Percentiles rank a stretch among this genome's conserved stretches.
Evolutionary conservation across 1,140 invertebrate species (phyloP).

Genomic region (Caenorhabditis remanei): DNA sequence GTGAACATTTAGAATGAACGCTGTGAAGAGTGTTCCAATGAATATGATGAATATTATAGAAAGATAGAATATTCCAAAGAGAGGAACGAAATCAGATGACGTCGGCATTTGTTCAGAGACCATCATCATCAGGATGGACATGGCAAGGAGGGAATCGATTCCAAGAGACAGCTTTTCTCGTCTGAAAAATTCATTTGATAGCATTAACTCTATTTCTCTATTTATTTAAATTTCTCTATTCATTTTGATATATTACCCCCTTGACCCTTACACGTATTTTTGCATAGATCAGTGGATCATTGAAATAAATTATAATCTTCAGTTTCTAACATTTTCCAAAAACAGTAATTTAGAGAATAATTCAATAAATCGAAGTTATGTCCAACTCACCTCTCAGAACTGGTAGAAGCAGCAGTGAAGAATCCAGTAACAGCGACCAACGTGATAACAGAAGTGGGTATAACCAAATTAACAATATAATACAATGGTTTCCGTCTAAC

Average conservation of each 20-base stretch:
- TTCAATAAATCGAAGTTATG: not conserved
- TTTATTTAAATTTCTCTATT: too few relatives aligned
- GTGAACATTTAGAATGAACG: constrained; percentile 77
- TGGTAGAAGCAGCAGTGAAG: constrained; percentile 78
- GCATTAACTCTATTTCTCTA: too few relatives aligned
- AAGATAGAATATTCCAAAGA: constrained; percentile 76
- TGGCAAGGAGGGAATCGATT: constrained; percentile 77
- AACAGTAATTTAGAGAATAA: not conserved
- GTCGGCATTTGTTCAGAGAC: constrained; percentile 74
- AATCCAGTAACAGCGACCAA: constrained; percentile 78
- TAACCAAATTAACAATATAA: constrained; percentile 74
- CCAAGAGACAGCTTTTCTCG: constrained; percentile 75
- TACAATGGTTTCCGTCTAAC: constrained; percentile 76
- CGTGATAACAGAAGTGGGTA: constrained; percentile 77
- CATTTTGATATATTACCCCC: too few relatives aligned
- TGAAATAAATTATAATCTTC: too few relatives aligned
- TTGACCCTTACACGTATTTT: too few relatives aligned
- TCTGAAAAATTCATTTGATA: constrained; percentile 61
- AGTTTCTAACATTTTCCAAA: too few relatives aligned
- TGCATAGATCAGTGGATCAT: too few relatives aligned
- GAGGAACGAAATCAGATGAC: constrained; percentile 73
- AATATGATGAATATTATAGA: constrained; percentile 77
- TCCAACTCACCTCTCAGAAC: constrained; percentile 69
- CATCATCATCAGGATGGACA: constrained; percentile 77
- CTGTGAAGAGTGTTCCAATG: constrained; percentile 76